Conservation (phyloP, 2,888 invertebrate genomes). For the Cybosia mesomella region DNA sequence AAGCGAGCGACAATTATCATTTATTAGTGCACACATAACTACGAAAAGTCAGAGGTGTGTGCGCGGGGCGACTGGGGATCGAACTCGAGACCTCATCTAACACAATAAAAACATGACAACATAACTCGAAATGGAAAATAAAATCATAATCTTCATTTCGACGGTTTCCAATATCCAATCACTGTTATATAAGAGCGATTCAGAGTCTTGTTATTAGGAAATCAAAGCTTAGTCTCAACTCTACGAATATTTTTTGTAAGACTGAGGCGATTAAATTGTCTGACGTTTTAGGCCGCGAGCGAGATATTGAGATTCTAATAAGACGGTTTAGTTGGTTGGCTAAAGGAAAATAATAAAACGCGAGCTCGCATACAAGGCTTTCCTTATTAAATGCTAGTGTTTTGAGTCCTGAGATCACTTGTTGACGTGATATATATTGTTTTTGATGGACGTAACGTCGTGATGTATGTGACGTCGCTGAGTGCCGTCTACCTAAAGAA, state of each 20-base stretch:
- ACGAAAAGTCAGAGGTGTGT: too few relatives aligned
- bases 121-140: neutral
- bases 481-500: too few relatives aligned
- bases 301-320: conserved; percentile 32
- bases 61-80: too few relatives aligned
- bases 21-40: too few relatives aligned
- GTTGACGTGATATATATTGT: neutral
- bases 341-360: conserved; percentile 25
- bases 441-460: neutral
- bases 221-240: neutral
- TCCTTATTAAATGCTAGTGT: conserved; percentile 29
- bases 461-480: too few relatives aligned
- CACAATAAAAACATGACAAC: neutral
- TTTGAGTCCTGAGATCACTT: conserved; percentile 6
- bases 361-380: conserved; percentile 28
- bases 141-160: neutral
- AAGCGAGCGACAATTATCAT: too few relatives aligned
- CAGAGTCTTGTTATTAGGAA: neutral
- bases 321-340: conserved; percentile 6
- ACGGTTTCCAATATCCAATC: conserved; percentile 10
- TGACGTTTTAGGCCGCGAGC: conserved; percentile 16
- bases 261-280: conserved; percentile 20
- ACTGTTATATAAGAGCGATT: neutral
- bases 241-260: conserved; percentile 9
- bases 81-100: too few relatives aligned